Base-by-base conservation (phyloP, 2,113 vertebrate genomes). In the Halichoeres trimaculatus region DNA sequence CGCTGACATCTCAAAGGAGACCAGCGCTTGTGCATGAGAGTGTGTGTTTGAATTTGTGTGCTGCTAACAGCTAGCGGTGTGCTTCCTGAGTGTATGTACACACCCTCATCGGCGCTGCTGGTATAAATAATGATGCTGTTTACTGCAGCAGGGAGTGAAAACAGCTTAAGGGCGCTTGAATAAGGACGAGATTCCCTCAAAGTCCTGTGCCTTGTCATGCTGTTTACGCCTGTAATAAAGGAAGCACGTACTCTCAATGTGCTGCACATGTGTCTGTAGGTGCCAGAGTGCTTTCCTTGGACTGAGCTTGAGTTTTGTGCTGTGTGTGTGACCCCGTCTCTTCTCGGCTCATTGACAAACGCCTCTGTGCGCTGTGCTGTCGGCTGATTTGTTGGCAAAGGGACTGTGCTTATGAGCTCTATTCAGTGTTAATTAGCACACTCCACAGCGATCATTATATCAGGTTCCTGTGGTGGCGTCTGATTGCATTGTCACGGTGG, bases 391-490 rank as follows among this genome's bases (percentile, higher is more conserved):
- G 84, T 85, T 87, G 84, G 20, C 50, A 81, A 75, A 67, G 8
- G 84, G 48, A 76, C 40, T 10, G 36, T 43, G 88, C 89, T 48
- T 89, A 88, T 86, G 78, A 80, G 43, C 84, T 75, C 90, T n/a
- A 63, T 90, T 91, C n/a, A 36, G 70, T 89, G 93, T 94, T 95
- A 95, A 96, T 95, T 94, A 96, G 94, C 83, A 20, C 87, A 90
- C 64, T 93, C 90, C 43, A 58, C 92, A 88, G 93, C 93, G 93
- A 95, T 96, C 95, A 94, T 96, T 95, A 95, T 95, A 95, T 94
- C 95, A 79, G 81, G 92, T 94, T 95, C 93, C 88, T 62, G 92
- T 63, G 85, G 94, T 56, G 70, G 92, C 74, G 83, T 94, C 91
- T 94, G 95, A 94, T 94, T 92, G 94, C 93, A 36, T 89, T 85